These are phyloP conservation scores for Nymphalis urticae DNA, from an alignment of 2,888 invertebrate species.

Conservation along the genomic window DNA sequence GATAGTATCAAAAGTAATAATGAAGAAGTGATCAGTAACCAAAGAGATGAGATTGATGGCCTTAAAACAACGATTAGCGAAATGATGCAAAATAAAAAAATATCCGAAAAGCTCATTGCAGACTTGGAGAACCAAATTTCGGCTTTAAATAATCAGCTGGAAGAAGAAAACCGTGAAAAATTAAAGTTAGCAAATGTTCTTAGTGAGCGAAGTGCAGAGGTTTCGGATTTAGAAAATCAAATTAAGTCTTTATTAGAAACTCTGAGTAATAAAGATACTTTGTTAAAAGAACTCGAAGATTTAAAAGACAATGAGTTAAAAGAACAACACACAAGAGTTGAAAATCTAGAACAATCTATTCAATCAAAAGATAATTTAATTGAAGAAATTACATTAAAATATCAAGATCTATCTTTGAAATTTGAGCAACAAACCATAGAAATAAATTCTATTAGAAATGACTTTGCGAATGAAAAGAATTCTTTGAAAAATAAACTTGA, in stretches of 20 bases:
- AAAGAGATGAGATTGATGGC: constrained; percentile 43
- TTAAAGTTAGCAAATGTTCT: constrained; percentile 8
- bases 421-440: constrained; percentile 55
- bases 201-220: constrained; percentile 43
- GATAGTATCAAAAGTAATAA: constrained; percentile 46
- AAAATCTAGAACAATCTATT: constrained; percentile 65
- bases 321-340: constrained; percentile 50
- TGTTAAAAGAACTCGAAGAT: constrained; percentile 45
- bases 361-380: constrained; percentile 47
- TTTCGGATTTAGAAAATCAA: constrained; percentile 44
- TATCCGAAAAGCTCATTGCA: constrained; percentile 38
- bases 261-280: constrained; percentile 22
- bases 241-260: constrained; percentile 26
- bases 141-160: constrained; percentile 40
- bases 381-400: constrained; percentile 2
- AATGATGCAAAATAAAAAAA: constrained; percentile 43
- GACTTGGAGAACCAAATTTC: constrained; percentile 45
- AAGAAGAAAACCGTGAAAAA: constrained; percentile 43
- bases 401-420: neutral
- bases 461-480: neutral
- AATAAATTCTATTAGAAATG: constrained; percentile 55
- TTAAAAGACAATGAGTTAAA: constrained; percentile 53
- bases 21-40: constrained; percentile 46
- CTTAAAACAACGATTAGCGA: constrained; percentile 50
- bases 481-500: constrained; percentile 50